Evolutionary conservation across 2,797 vertebrate genomes (phyloP).

Genomic region (Mastacembelus armatus): DNA sequence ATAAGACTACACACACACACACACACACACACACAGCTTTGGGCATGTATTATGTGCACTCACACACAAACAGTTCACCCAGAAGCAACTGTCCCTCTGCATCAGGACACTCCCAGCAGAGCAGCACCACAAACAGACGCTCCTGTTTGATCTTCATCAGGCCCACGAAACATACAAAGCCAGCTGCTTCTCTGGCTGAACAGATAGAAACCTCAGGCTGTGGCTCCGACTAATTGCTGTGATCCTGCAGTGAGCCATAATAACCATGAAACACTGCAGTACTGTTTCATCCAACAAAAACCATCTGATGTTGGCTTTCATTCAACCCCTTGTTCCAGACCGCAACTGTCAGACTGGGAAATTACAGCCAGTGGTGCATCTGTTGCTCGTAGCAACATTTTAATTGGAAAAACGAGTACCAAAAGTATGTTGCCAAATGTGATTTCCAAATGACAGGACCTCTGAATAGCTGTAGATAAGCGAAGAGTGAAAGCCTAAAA

Average conservation of each 20-base stretch:
- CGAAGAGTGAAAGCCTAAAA: not conserved
- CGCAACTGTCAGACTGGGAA: constrained; percentile 24
- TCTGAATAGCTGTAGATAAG: not conserved
- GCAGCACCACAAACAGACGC: constrained; percentile 9
- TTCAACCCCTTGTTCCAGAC: constrained; percentile 13
- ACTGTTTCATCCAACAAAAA: constrained; percentile 29
- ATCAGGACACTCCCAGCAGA: constrained; percentile 24
- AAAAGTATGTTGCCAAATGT: not conserved
- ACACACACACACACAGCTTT: too few relatives aligned
- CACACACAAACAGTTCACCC: constrained; percentile 20
- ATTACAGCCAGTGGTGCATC: constrained; percentile 18
- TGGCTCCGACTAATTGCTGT: constrained; percentile 44
- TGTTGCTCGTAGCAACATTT: constrained; percentile 18
- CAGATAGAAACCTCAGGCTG: constrained; percentile 40
- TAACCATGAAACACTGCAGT: constrained; percentile 25
- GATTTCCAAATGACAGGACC: not conserved
- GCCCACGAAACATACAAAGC: constrained; percentile 6
- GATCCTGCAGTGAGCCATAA: constrained; percentile 43
- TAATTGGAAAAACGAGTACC: not conserved
- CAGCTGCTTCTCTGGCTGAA: constrained; percentile 7
- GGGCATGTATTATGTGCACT: not conserved
- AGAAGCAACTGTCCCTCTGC: constrained; percentile 23
- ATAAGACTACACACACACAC: too few relatives aligned
- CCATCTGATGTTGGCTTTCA: constrained; percentile 31
- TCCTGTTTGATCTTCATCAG: constrained; percentile 39